Evolutionary conservation across 2,888 invertebrate genomes (phyloP), one percentile per base, ranked within the genome.

Genomic region (Drosophila peninsularis): DNA sequence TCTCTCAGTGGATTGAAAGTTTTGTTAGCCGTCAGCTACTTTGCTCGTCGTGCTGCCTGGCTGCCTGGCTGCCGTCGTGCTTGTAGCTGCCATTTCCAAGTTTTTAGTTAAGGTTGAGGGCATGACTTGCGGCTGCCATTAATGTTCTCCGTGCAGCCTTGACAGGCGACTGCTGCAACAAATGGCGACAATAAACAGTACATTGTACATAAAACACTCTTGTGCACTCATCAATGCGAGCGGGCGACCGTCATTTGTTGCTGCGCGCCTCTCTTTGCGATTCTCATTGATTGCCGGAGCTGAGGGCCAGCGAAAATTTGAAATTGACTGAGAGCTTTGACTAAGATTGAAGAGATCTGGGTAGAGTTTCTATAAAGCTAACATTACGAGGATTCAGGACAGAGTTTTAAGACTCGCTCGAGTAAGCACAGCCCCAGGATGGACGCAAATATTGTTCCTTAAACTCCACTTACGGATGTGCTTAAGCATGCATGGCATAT

Each of bases 21-120:
- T 82, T 87, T 81, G 81, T 87, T 87, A 78, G 87, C 88, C 87
- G 84, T 83, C 87, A 82, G 81, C 81, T 83, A 81, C 87, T 81
- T 87, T 82, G 66, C 57, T 62, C 71, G 50, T 69, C 69, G 69
- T 62, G 34, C 54, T 50, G 67, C 64, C 47, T 37, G 47, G 30
- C 44, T 32, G 47, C 34, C 49, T 49, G 61, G 41, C 30, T 30
- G 53, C 37, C 32, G n/a, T 55, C 50, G 30, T 61, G 42, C 27
- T 27, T 54, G 53, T 54, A 56, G 42, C 57, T 50, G 49, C 49
- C 61, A 75, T 60, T 57, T 50, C 37, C 69, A 73, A 64, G 60
- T 67, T 64, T 64, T 54, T 60, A 58, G 56, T 52, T 86, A 86
- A 86, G 84, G 81, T 87, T 82, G 81, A 84, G 88, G 88, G 85